Conservation (phyloP, 2,797 vertebrate species). For the Neosilurus mollespiculum region DNA sequence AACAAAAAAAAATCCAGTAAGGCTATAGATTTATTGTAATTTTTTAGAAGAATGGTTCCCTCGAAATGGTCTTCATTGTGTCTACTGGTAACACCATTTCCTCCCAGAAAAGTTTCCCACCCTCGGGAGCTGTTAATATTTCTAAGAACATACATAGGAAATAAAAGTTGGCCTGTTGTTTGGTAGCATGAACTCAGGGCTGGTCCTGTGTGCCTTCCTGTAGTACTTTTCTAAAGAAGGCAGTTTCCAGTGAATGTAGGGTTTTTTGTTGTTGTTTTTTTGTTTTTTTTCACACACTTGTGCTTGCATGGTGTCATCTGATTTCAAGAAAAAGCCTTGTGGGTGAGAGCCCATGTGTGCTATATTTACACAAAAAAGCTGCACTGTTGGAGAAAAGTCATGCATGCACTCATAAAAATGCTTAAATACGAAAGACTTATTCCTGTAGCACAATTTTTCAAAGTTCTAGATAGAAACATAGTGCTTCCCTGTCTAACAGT, state of each 20-base stretch:
- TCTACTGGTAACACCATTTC: neutral
- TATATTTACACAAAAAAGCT: neutral
- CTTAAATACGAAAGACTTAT: neutral
- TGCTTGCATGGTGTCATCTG: neutral
- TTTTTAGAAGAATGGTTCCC: neutral
- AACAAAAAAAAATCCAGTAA: neutral
- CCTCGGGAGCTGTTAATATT: neutral
- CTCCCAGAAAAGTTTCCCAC: neutral
- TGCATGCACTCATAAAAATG: neutral
- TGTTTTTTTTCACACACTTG: neutral
- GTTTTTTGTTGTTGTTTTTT: neutral
- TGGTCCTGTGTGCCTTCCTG: neutral
- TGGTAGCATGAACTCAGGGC: neutral
- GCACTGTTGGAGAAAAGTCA: neutral
- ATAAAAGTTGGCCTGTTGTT: constrained; percentile 10
- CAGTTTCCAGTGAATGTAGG: constrained; percentile 4
- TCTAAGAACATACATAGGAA: neutral
- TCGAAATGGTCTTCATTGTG: neutral
- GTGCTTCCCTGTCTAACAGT: neutral
- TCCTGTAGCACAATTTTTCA: neutral
- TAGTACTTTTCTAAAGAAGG: neutral
- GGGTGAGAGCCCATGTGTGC: neutral
- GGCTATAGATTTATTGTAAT: neutral
- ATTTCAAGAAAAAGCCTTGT: neutral
- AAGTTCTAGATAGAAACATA: neutral